A percentile compares a stretch with the other conserved stretches of the same genome.
Evolutionary conservation across 2,113 vertebrate genomes (phyloP).

Genomic region (Ailuropoda melanoleuca): DNA sequence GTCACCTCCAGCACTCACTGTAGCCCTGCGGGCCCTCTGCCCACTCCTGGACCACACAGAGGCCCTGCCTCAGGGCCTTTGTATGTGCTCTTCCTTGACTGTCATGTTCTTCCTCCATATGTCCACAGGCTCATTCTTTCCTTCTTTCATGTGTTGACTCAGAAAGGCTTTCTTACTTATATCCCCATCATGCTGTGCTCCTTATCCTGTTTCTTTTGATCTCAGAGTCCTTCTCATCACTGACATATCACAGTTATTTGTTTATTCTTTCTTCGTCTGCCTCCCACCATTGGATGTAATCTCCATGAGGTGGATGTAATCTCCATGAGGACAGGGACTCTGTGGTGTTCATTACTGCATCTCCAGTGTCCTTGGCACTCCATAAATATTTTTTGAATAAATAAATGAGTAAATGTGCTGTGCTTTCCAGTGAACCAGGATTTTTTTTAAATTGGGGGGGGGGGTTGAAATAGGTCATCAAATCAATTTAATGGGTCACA

Average conservation of each 20-base stretch:
- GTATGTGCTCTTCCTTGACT: background rate
- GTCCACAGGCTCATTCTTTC: background rate
- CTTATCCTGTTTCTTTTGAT: background rate
- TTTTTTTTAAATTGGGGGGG: background rate
- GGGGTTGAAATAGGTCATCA: background rate
- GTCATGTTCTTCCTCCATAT: background rate
- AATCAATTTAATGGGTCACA: background rate
- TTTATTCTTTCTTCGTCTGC: background rate
- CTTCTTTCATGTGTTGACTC: background rate
- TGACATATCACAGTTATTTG: background rate
- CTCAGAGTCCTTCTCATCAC: background rate
- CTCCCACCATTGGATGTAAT: background rate
- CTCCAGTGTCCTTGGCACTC: background rate
- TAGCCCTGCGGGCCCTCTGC: background rate
- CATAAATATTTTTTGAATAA: background rate
- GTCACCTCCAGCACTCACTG: background rate
- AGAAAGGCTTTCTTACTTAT: background rate
- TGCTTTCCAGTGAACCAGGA: background rate
- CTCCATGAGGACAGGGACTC: background rate
- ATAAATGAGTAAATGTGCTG: background rate
- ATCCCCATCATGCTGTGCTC: rapidly evolving
- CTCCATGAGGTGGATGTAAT: background rate
- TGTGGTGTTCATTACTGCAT: background rate
- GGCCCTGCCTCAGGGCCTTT: background rate
- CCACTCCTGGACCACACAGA: background rate